Conservation (phyloP, 2,113 vertebrate species). For the Panurus biarmicus region DNA sequence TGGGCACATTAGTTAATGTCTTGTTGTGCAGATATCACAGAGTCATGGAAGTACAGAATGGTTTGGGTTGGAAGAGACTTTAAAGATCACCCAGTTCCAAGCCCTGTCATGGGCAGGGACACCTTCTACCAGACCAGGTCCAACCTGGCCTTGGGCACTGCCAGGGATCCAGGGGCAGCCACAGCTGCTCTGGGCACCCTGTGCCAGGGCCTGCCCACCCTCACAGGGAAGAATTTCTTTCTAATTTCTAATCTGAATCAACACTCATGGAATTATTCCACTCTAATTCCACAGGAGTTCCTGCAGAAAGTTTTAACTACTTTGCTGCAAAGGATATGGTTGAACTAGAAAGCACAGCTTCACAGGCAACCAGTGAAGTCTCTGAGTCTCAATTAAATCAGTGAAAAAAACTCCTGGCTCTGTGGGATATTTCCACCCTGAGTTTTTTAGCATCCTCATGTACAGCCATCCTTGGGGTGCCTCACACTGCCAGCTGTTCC, state of each 20-base stretch:
- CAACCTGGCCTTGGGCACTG: accelerated
- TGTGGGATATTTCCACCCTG: background rate
- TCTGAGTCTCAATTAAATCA: background rate
- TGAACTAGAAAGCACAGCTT: background rate
- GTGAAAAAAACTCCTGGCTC: background rate
- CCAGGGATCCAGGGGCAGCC: background rate
- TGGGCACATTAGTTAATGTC: background rate
- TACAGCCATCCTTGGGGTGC: background rate
- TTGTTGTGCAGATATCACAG: background rate
- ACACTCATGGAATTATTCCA: background rate
- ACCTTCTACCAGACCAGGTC: background rate
- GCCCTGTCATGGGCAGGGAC: background rate
- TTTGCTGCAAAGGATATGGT: background rate
- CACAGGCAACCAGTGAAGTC: background rate
- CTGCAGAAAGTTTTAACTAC: background rate
- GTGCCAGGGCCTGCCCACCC: background rate
- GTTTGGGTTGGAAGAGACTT: background rate
- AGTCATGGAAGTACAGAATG: background rate
- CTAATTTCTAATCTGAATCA: background rate
- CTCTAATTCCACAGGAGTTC: background rate
- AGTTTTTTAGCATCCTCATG: background rate
- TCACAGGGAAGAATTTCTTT: background rate
- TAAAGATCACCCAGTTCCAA: background rate
- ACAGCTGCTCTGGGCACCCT: background rate
- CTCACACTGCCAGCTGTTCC: background rate